Base-by-base conservation (phyloP, 2,797 vertebrate species). In the Erithacus rubecula region DNA sequence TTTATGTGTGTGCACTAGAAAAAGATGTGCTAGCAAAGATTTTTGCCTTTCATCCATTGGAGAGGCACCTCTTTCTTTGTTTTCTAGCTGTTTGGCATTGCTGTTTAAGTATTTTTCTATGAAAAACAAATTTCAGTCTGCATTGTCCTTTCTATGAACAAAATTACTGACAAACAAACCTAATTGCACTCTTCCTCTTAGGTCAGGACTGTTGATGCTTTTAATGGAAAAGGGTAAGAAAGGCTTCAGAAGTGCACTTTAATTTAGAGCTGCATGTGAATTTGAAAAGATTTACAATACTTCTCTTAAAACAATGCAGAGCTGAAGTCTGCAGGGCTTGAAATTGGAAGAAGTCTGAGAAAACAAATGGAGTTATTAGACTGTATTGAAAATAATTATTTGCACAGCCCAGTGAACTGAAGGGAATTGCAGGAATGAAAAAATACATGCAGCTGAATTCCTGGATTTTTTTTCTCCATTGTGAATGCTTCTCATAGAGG, bases 341-440 rank as follows among this genome's bases (percentile, higher is more conserved):
- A 96, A 95, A 95, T 92, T 89, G 84, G 62, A 89, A 87, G 81
- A 91, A 83, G 17, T 81, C 51, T 65, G 58, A 93, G 58, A 76
- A 71, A 89, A 91, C 60, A 91, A 95, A 91, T 91, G 65, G 65
- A 94, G 18, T 43, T 93, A 52, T 47, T 95, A 87, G 75, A 63
- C 87, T 95, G 76, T 87, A 62, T 55, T 94, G 91, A 91, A 94
- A 92, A 83, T 89, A 15, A 95, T 81, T 91, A 64, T 70, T 83
- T 93, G 72, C 76, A 93, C 76, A 87, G 87, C 26, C 79, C 87
- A 95, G 69, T 93, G 91, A 93, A 49, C 93, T 80, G 62, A 89
- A 51, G 27, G 53, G 55, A 91, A 89, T 52, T 92, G 84, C 29
- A 86, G 63, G 36, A 87, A 72, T 85, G 51, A 88, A 81, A 95